Base-by-base conservation (phyloP, 1,140 invertebrate genomes). In the Vanessa tameamea region DNA sequence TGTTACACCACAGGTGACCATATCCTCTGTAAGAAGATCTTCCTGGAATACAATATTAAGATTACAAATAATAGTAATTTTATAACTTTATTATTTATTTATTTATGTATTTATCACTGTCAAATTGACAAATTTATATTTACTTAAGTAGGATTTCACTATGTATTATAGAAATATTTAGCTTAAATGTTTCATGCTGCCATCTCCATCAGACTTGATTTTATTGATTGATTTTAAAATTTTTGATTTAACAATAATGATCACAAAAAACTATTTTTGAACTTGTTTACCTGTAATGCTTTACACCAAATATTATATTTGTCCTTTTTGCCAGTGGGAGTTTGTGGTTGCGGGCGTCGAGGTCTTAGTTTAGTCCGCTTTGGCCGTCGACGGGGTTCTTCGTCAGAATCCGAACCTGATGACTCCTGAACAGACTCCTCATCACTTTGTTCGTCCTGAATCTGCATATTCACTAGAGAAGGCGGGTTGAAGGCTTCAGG, bases 271-370 rank as follows among this genome's bases (percentile, higher is more conserved):
- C 7, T 9, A 11, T 59, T 59, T 7, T 59, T 69, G 73, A 47
- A 70, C 7, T 12, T 68, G 37, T 43, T 66, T 81, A 91, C 91
- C 88, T 92, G 85, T 70, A 92, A 83, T 65, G 91, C 76, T 81
- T 89, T 89, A 71, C 89, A 90, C 91, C 91, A 92, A 78, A 92
- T 79, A 80, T 91, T 90, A 69, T 92, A 92, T 88, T 92, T 92
- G 14, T 90, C 83, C 73, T 86, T 91, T 74, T 90, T 90, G 14
- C 80, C 82, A 23, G 81, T 53, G 37, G 86, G 82, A 2, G 77
- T 13, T 53, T 82, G 83, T 8, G 72, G 75, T 53, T 87, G 87
- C n/a, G 91, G 86, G 3, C 86, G 79, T 16, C 82, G 78, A 15
- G 86, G 87, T 20, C 88, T 81, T 47, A 92, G 20, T 61, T 92